These are phyloP conservation scores for Eilema griseolum DNA, from an alignment of 2,888 invertebrate genomes.

Conservation along the genomic window DNA sequence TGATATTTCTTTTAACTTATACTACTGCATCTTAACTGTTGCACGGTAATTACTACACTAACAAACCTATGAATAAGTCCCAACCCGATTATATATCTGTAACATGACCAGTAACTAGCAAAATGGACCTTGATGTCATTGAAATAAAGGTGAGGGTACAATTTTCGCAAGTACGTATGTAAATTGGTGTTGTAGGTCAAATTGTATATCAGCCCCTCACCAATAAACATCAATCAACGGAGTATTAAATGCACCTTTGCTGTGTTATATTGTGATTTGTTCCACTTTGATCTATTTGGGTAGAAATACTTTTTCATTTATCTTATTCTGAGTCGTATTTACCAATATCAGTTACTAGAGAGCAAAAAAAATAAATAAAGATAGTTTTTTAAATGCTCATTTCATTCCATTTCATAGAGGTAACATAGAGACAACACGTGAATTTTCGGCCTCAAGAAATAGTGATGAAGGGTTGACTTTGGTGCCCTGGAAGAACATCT, in stretches of 20 bases:
- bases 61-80: slow-evolving; percentile 53
- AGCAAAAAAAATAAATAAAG: too few species aligned
- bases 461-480: too few species aligned
- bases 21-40: slow-evolving; percentile 30
- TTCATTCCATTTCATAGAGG: too few species aligned
- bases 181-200: slow-evolving; percentile 43
- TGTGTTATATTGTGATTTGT: slow-evolving; percentile 58
- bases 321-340: not conserved
- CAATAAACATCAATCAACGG: slow-evolving; percentile 78
- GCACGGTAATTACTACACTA: slow-evolving; percentile 38
- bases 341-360: not conserved
- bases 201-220: slow-evolving; percentile 57
- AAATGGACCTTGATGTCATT: slow-evolving; percentile 18
- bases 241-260: slow-evolving; percentile 79
- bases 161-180: slow-evolving; percentile 17
- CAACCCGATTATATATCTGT: slow-evolving; percentile 14
- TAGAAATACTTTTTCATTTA: not conserved
- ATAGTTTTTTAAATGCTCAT: too few species aligned
- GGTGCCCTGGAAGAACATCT: too few species aligned
- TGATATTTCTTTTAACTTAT: slow-evolving; percentile 6
- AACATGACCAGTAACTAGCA: not conserved
- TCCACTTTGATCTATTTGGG: slow-evolving; percentile 52
- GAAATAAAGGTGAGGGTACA: slow-evolving; percentile 17
- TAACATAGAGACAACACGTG: too few species aligned
- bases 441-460: too few species aligned